Conservation (phyloP, 2,888 invertebrate species). For the Plagodis pulveraria region DNA sequence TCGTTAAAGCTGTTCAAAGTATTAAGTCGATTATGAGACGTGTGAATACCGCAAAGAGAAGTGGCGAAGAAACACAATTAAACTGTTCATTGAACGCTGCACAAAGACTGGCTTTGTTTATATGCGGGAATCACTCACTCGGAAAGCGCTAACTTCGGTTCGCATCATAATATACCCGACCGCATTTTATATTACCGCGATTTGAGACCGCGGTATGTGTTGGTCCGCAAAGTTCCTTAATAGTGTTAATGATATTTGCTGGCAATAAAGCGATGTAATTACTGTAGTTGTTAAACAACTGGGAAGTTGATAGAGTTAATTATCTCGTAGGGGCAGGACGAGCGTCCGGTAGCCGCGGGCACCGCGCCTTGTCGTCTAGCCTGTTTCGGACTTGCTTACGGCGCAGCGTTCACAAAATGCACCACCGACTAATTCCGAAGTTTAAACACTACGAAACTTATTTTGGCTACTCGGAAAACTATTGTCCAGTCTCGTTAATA, state of each 20-base stretch:
- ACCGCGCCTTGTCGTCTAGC: slow-evolving; percentile 44
- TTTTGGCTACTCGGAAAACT: slow-evolving; percentile 81
- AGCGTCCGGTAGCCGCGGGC: slow-evolving; percentile 60
- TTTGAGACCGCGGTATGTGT: slow-evolving; percentile 23
- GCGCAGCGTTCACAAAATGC: slow-evolving; percentile 64
- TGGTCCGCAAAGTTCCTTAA: slow-evolving; percentile 36
- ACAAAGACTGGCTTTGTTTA: slow-evolving; percentile 72
- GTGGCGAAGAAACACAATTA: slow-evolving; percentile 75
- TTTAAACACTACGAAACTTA: slow-evolving; percentile 78
- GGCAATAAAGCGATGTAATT: slow-evolving; percentile 72
- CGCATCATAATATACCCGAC: slow-evolving; percentile 36
- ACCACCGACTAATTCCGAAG: slow-evolving; percentile 76
- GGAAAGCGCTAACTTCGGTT: slow-evolving; percentile 58
- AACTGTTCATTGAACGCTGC: slow-evolving; percentile 74
- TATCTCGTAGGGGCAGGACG: slow-evolving; percentile 60
- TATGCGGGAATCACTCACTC: slow-evolving; percentile 58
- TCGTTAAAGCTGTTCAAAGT: slow-evolving; percentile 41
- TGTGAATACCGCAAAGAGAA: slow-evolving; percentile 60
- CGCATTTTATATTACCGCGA: slow-evolving; percentile 35
- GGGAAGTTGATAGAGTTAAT: slow-evolving; percentile 81
- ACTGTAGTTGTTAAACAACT: slow-evolving; percentile 62
- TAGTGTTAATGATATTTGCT: slow-evolving; percentile 67
- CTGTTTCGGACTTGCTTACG: slow-evolving; percentile 45
- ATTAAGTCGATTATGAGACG: slow-evolving; percentile 65
- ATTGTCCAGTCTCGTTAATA: slow-evolving; percentile 64